Evolutionary conservation across 2,888 invertebrate genomes (phyloP), one percentile per base, ranked within the genome.

Genomic region (Amaurobius ferox): DNA sequence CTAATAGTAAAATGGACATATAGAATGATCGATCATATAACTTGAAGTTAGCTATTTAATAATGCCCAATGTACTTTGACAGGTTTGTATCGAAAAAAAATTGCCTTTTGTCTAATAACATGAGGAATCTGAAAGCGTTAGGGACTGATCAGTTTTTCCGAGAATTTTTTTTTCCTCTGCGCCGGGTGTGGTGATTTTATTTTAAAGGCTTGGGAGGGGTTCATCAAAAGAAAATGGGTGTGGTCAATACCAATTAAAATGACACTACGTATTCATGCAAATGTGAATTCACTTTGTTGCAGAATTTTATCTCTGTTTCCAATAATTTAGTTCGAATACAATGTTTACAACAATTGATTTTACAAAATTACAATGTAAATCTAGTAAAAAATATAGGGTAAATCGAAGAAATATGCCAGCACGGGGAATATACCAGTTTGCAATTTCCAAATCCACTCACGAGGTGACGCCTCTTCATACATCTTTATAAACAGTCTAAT

Each of bases 51-150:
- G 32, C 66, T 48, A 76, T 83, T 83, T 71, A 76, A 83, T 83
- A 83, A 72, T 71, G 55, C 71, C 70, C 72, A 72, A 72, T 77
- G 76, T 66, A 29, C 28, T 83, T 83, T 83, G 83, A 83, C 83
- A 83, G 83, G 76, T 83, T 76, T 64, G 55, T 72, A 62, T 16
- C 64, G 64, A 66, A 32, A 66, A 83, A 79, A 83, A 77, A 83
- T 83, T 71, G 62, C 70, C 83, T 83, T 83, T 83, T 83, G 83
- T 83, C 77, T 83, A 77, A 83, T 73, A 83, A 64, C 77, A 29
- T 48, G 64, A 13, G 72, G 77, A 83, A 76, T 77, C 83, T 70
- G 29, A 35, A 64, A 61, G 40, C 64, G 77, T 83, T 83, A 77
- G 55, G 35, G 61, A 66, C 71, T 68, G 67, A 76, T 83, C 61